These are phyloP conservation scores for Urosaurus nigricauda DNA, from an alignment of 2,797 vertebrate genomes.

Conservation along the genomic window DNA sequence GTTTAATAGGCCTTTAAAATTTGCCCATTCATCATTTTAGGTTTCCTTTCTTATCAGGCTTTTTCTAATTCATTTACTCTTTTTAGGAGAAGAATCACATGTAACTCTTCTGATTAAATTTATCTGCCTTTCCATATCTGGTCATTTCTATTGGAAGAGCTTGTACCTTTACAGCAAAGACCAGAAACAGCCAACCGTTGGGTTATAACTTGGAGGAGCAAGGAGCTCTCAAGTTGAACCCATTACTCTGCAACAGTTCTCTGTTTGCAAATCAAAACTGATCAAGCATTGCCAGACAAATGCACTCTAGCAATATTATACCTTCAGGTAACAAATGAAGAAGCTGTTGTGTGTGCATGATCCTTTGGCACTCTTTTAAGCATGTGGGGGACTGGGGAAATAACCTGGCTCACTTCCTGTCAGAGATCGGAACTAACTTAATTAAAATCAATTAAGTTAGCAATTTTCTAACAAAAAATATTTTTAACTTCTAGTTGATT, in stretches of 20 bases:
- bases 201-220: slow-evolving; percentile 24
- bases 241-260: background rate
- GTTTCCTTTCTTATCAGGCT: slow-evolving; percentile 60
- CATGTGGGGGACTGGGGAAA: background rate
- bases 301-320: background rate
- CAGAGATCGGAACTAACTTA: background rate
- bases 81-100: slow-evolving; percentile 51
- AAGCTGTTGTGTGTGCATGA: background rate
- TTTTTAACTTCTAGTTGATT: too few species aligned
- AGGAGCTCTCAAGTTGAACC: slow-evolving; percentile 25
- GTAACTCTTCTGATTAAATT: slow-evolving; percentile 60
- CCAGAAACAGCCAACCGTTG: slow-evolving; percentile 36
- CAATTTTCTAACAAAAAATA: too few species aligned
- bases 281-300: slow-evolving; percentile 1
- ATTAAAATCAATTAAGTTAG: too few species aligned
- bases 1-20: slow-evolving; percentile 70
- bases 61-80: slow-evolving; percentile 59
- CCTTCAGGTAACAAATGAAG: background rate
- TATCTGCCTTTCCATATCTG: slow-evolving; percentile 10
- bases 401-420: background rate
- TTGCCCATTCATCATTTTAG: slow-evolving; percentile 71
- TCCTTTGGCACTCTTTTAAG: background rate
- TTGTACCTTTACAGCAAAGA: slow-evolving; percentile 30
- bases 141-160: slow-evolving; percentile 37
- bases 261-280: slow-evolving; percentile 23